phyloP scores from a whole-genome alignment of 2,797 vertebrate species.

The Xiphorhynchus erythropygius region DNA sequence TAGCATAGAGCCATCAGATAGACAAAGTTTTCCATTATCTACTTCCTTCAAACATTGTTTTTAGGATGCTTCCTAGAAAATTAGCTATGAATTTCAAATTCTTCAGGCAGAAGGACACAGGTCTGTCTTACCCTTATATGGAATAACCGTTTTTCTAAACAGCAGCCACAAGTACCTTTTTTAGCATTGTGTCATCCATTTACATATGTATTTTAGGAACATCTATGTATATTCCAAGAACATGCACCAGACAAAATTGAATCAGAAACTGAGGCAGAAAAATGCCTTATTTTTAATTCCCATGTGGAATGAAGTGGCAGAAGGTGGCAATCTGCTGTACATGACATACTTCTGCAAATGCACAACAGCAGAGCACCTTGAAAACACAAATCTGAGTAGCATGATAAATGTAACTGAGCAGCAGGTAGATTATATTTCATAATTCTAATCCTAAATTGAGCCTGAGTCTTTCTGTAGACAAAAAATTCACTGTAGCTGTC shows the following conservation, averaged over 20 bases:
- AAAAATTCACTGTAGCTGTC: not conserved
- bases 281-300: not conserved
- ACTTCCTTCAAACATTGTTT: not conserved
- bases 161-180: not conserved
- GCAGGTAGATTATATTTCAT: not conserved
- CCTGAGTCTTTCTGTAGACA: not conserved
- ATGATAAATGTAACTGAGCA: not conserved
- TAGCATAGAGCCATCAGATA: not conserved
- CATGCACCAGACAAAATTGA: not conserved
- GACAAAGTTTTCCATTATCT: not conserved
- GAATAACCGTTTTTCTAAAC: not conserved
- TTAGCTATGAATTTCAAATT: not conserved
- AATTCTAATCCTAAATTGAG: not conserved
- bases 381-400: not conserved
- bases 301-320: not conserved
- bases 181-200: not conserved
- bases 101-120: not conserved
- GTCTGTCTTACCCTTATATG: not conserved
- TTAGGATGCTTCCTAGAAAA: not conserved
- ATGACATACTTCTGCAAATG: not conserved
- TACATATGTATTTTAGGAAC: not conserved
- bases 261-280: not conserved
- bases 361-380: not conserved
- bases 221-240: not conserved
- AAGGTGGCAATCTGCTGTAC: not conserved